Conservation (phyloP, 1,140 invertebrate species). For the Bombus balteatus region DNA sequence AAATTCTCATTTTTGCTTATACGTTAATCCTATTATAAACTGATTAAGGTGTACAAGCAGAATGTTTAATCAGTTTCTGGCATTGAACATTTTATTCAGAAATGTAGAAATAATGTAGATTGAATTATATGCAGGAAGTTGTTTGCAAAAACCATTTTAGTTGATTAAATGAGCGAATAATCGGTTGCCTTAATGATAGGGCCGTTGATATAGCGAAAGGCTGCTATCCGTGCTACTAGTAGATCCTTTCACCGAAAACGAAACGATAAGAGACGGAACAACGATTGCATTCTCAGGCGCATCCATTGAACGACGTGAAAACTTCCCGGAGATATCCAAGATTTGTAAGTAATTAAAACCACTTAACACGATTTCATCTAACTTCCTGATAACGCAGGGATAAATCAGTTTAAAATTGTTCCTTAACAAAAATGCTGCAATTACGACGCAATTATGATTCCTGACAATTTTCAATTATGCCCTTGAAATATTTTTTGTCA, state of each 20-base stretch:
- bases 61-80: not conserved
- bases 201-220: not conserved
- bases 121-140: not conserved
- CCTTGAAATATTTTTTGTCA: conserved; percentile 34
- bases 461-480: conserved; percentile 42
- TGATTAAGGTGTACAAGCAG: not conserved
- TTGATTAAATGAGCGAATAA: conserved; percentile 39
- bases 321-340: conserved; percentile 60
- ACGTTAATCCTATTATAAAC: not conserved
- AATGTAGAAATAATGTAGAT: not conserved
- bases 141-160: conserved; percentile 22
- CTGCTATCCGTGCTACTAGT: not conserved
- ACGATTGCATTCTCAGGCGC: conserved; percentile 18
- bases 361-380: conserved; percentile 65
- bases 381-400: conserved; percentile 62
- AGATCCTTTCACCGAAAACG: not conserved
- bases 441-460: conserved; percentile 14
- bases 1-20: not conserved
- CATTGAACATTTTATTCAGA: not conserved
- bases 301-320: conserved; percentile 63
- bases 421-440: not conserved
- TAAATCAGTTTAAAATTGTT: conserved; percentile 62
- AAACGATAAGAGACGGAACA: conserved; percentile 21
- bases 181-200: conserved; percentile 22
- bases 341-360: conserved; percentile 70